Evolutionary conservation across 2,113 vertebrate genomes (phyloP).

Genomic region (Hucho hucho): DNA sequence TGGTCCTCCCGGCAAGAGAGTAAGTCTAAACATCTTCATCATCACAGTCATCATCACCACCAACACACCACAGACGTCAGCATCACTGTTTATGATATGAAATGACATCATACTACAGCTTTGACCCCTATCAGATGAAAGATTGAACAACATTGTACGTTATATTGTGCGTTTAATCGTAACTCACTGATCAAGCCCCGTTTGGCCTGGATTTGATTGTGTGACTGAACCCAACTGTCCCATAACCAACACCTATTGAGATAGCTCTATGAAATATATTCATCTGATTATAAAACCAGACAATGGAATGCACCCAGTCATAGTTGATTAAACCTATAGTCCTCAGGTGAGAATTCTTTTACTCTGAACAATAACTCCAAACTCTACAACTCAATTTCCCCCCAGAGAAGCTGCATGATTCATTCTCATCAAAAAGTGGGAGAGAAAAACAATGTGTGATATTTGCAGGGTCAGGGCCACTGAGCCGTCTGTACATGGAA

Average conservation of each 20-base stretch:
- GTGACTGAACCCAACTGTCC: not conserved
- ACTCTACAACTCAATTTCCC: slow-evolving; percentile 32
- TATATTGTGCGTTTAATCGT: too few species aligned
- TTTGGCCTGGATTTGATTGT: not conserved
- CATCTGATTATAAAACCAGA: not conserved
- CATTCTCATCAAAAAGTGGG: slow-evolving; percentile 54
- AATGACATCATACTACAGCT: too few species aligned
- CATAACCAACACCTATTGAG: not conserved
- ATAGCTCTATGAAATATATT: not conserved
- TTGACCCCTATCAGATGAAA: too few species aligned
- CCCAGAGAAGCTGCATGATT: slow-evolving; percentile 39
- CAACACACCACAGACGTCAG: too few species aligned
- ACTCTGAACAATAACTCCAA: not conserved
- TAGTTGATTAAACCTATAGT: not conserved
- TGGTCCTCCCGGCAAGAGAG: slow-evolving; percentile 94
- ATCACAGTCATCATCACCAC: slow-evolving; percentile 1
- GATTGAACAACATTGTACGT: too few species aligned
- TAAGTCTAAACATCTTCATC: slow-evolving; percentile 66
- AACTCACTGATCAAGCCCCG: too few species aligned
- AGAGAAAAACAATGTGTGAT: slow-evolving; percentile 50
- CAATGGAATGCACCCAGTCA: not conserved
- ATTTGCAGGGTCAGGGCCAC: slow-evolving; percentile 47
- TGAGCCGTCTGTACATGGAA: slow-evolving; percentile 20
- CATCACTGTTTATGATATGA: too few species aligned
- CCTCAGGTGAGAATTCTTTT: not conserved